Evolutionary conservation across 2,888 invertebrate species (phyloP).

Genomic region (Notodonta dromedarius): DNA sequence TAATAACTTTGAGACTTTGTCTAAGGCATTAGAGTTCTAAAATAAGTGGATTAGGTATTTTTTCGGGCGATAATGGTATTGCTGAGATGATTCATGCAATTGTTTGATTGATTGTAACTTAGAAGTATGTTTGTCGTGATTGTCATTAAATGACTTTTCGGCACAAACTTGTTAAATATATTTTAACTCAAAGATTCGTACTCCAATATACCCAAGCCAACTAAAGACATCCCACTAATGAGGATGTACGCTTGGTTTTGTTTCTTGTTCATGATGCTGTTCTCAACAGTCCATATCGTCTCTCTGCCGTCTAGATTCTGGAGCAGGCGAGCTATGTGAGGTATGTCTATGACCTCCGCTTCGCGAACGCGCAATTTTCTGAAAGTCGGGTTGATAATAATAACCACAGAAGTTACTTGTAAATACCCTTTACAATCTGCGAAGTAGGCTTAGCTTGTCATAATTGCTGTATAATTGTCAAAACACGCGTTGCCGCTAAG

Average conservation of each 20-base stretch:
- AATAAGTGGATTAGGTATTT: too few relatives aligned
- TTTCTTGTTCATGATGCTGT: constrained; percentile 48
- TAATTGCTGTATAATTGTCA: too few relatives aligned
- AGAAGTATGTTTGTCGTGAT: too few relatives aligned
- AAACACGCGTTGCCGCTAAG: too few relatives aligned
- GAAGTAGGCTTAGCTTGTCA: too few relatives aligned
- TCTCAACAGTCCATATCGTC: constrained; percentile 62
- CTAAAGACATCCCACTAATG: constrained; percentile 54
- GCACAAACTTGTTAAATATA: background rate
- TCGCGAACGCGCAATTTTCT: constrained; percentile 70
- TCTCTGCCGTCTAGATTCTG: constrained; percentile 59
- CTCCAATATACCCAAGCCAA: constrained; percentile 72
- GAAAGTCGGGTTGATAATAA: constrained; percentile 12
- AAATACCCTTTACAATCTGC: too few relatives aligned
- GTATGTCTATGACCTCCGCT: constrained; percentile 69
- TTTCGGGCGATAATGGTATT: too few relatives aligned
- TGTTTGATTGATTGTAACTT: too few relatives aligned
- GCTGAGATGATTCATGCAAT: too few relatives aligned
- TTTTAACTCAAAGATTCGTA: constrained; percentile 38
- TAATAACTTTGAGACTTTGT: too few relatives aligned
- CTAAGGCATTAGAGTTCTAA: too few relatives aligned
- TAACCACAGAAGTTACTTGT: background rate
- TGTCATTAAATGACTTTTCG: too few relatives aligned
- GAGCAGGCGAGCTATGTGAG: constrained; percentile 60
- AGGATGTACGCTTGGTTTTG: constrained; percentile 60